phyloP scores from a whole-genome alignment of 1,140 invertebrate species.

The Steinernema feltiae region DNA sequence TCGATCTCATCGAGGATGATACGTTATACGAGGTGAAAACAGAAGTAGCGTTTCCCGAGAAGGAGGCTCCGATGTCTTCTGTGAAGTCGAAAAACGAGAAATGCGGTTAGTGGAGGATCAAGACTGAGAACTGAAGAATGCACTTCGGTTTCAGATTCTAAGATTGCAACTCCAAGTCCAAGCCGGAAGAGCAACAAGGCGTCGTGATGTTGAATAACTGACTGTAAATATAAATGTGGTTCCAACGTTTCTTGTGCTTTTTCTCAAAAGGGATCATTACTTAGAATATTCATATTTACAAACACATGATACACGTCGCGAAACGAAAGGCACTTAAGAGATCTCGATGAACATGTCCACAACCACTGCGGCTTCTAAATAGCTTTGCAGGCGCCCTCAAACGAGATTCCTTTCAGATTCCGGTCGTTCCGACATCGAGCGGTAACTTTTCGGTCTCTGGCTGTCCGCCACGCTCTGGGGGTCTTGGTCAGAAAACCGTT shows the following conservation, averaged over 20 bases:
- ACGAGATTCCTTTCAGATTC: background rate
- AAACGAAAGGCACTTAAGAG: slow-evolving; percentile 5
- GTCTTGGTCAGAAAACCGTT: background rate
- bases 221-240: too few species aligned
- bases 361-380: background rate
- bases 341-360: background rate
- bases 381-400: background rate
- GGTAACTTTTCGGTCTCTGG: background rate
- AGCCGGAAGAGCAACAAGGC: too few species aligned
- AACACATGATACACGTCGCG: background rate
- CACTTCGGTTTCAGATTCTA: too few species aligned
- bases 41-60: background rate
- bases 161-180: too few species aligned
- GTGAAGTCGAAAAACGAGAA: background rate
- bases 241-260: too few species aligned
- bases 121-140: too few species aligned
- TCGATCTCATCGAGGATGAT: background rate
- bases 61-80: background rate
- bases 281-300: background rate
- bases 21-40: background rate
- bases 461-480: background rate
- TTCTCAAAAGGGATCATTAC: background rate
- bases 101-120: too few species aligned
- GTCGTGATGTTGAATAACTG: too few species aligned
- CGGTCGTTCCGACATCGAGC: background rate